Base-by-base conservation (phyloP, 2,888 invertebrate genomes). In the Cybosia mesomella region DNA sequence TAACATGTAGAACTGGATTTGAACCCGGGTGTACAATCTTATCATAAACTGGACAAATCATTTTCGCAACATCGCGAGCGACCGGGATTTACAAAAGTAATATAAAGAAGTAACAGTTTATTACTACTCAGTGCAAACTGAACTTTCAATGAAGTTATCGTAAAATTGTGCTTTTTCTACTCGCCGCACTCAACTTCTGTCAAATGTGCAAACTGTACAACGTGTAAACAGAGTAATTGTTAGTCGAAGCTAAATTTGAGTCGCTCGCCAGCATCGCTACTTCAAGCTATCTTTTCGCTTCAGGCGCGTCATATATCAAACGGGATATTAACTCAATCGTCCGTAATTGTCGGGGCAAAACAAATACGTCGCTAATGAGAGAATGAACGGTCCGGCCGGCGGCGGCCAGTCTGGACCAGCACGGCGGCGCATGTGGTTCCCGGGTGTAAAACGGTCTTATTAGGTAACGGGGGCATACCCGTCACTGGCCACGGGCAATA, bases 401-500 rank as follows among this genome's bases (percentile, higher is more conserved):
- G 84, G 78, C 79, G 85, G 83, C 83, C 83, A 80, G 85, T 76
- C 83, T 82, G 85, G 83, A 82, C 84, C 79, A 78, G 84, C 87
- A 89, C 79, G 79, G 84, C 88, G 89, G 90, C 93, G 91, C 93
- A 92, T 94, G 92, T 93, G 92, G 92, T 92, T 87, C 91, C 88
- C 91, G 91, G 88, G 91, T 92, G 94, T 92, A 93, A 94, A 94
- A 93, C 91, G 93, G 90, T 93, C 94, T 95, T 95, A 94, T 95
- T 95, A 94, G 93, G 94, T 94, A 94, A 92, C 94, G 91, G 92
- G 93, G 92, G 93, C 92, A 93, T 93, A 89, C 93, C 94, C 94
- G n/a, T n/a, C n/a, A n/a, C n/a, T n/a, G n/a, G n/a, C 93, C 92
- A 91, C 92, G 92, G 92, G 95, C 95, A 95, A 95, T 95, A 95